Conservation (phyloP, 2,797 vertebrate species). For the Eurystomus glaucurus region DNA sequence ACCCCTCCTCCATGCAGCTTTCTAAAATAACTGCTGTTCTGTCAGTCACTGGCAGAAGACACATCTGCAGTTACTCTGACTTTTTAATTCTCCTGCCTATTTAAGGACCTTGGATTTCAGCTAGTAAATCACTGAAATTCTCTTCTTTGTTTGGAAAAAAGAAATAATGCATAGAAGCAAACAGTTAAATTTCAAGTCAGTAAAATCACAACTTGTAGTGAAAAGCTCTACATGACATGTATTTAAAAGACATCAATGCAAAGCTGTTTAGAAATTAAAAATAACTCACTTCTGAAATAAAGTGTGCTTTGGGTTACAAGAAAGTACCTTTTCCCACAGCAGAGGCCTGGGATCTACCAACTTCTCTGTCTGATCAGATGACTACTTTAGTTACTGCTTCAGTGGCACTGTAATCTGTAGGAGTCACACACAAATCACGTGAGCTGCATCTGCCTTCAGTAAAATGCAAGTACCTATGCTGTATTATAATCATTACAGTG, state of each 20-base stretch:
- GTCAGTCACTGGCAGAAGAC: slow-evolving; percentile 21
- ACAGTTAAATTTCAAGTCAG: slow-evolving; percentile 32
- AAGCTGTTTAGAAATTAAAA: slow-evolving; percentile 34
- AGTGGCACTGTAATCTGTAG: accelerated
- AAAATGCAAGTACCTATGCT: background rate
- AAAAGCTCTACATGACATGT: background rate
- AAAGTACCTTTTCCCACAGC: background rate
- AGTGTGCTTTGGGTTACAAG: background rate
- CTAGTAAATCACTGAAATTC: slow-evolving; percentile 31
- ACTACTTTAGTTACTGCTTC: background rate
- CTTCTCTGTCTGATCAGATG: background rate
- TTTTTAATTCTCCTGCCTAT: slow-evolving; percentile 53
- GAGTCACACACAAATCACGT: accelerated
- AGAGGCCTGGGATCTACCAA: background rate
- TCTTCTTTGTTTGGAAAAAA: background rate
- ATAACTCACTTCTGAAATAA: slow-evolving; percentile 1
- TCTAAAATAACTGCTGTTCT: slow-evolving; percentile 48
- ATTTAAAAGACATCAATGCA: background rate
- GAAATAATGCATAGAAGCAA: background rate
- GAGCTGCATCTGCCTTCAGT: background rate
- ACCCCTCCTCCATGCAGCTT: slow-evolving; percentile 44
- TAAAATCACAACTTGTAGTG: background rate
- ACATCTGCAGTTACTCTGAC: slow-evolving; percentile 35
- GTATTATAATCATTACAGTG: background rate
- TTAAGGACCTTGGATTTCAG: slow-evolving; percentile 39